phyloP scores from a whole-genome alignment of 2,797 vertebrate species.

The Calcarius lapponicus region DNA sequence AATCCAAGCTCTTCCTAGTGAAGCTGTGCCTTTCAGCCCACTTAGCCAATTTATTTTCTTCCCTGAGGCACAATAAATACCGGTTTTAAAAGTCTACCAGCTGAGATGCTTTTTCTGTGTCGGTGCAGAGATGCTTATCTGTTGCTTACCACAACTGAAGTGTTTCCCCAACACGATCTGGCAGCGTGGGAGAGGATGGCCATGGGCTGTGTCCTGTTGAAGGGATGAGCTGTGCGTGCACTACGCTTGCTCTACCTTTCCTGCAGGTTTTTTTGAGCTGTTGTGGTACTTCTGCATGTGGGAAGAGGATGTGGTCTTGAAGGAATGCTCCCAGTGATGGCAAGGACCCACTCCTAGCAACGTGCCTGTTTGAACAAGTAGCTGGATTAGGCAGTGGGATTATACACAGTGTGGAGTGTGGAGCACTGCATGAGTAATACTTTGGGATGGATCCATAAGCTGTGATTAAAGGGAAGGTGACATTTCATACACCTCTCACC shows the following conservation, averaged over 20 bases:
- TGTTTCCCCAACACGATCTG: neutral
- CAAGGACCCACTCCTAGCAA: slow-evolving; percentile 2
- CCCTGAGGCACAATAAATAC: neutral
- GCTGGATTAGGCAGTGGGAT: slow-evolving; percentile 40
- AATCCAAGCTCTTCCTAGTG: neutral
- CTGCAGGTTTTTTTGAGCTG: neutral
- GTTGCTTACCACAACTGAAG: slow-evolving; percentile 11
- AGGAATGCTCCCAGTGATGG: neutral
- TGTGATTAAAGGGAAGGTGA: slow-evolving; percentile 53
- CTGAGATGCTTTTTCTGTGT: slow-evolving; percentile 13
- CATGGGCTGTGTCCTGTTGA: neutral
- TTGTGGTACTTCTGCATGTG: neutral
- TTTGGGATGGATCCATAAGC: slow-evolving; percentile 21
- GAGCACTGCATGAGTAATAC: neutral
- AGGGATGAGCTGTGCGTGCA: neutral
- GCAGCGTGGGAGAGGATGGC: neutral
- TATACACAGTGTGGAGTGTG: neutral
- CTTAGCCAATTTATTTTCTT: neutral
- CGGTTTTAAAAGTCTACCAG: neutral
- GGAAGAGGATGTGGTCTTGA: neutral
- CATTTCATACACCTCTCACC: slow-evolving; percentile 15
- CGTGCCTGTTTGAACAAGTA: slow-evolving; percentile 18
- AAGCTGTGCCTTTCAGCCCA: slow-evolving; percentile 10
- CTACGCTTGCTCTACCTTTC: neutral
- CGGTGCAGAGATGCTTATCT: slow-evolving; percentile 11